These are phyloP conservation scores for Chrysochloris asiatica DNA, from an alignment of 2,113 vertebrate species.

Conservation along the genomic window DNA sequence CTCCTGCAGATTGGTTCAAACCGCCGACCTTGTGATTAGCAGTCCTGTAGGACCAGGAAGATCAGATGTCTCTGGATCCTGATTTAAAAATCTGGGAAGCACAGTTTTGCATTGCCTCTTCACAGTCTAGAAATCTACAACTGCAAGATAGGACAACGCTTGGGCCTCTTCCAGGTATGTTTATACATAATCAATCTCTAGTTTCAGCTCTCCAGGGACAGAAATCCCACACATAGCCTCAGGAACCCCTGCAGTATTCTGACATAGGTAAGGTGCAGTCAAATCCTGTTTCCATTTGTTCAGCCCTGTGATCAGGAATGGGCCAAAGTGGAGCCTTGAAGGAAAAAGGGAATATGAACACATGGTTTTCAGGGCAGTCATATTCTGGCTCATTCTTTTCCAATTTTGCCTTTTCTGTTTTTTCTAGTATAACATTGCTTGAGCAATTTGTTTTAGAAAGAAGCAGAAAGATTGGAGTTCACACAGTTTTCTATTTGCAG, in stretches of 20 bases:
- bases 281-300: not conserved
- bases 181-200: slow-evolving; percentile 13
- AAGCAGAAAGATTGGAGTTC: not conserved
- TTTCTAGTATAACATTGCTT: not conserved
- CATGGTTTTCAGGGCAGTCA: not conserved
- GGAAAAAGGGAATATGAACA: not conserved
- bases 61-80: not conserved
- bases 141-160: not conserved
- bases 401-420: slow-evolving; percentile 24
- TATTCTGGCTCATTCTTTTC: not conserved
- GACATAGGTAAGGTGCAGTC: not conserved
- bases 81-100: not conserved
- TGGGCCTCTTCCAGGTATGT: not conserved
- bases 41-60: not conserved
- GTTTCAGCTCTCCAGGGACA: not conserved
- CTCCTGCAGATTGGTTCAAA: too few relatives aligned
- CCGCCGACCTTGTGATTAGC: not conserved
- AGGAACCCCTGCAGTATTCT: not conserved
- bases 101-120: not conserved
- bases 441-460: slow-evolving; percentile 6
- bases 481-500: slow-evolving; percentile 34
- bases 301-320: not conserved
- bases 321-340: not conserved
- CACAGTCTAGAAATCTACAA: not conserved
- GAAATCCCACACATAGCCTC: not conserved